Evolutionary conservation across 2,888 invertebrate genomes (phyloP), one percentile per base, ranked within the genome.

Genomic region (Allygus modestus): DNA sequence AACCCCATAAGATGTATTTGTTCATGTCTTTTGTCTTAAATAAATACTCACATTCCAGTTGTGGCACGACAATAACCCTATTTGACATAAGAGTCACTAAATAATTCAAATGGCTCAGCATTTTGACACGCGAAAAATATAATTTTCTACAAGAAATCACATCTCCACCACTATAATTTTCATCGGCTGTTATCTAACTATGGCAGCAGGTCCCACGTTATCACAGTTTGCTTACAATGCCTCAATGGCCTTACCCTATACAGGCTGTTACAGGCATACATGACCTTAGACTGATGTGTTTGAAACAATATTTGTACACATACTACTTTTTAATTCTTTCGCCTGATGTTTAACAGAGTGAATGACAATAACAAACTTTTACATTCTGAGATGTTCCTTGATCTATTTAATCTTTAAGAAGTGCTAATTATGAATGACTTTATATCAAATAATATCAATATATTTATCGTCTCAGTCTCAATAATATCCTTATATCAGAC

Each of bases 31-130:
- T n/a, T n/a, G n/a, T n/a, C n/a, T n/a, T n/a, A n/a, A n/a, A n/a
- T n/a, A n/a, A 54, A 23, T 54, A 73, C 73, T 41, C 37, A 77
- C 77, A 17, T 77, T 77, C 77, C 1, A 77, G 23, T 12, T 77
- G n/a, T 51, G 77, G 77, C 20, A 77, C 77, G 11, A 77, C 7
- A n/a, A 77, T 77, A 12, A 51, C 51, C 37, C 77, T 20, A 9
- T 46, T 77, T 41, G 77, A 77, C 28, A 43, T 77, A 28, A 77
- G 37, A 26, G 77, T 77, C 0, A 77, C 77, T 28, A 77, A 77
- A 51, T 77, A 77, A 17, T 77, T 77, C 28, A 77, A 77, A 77
- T 77, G 43, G 23, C 51, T 77, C 23, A 77, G 51, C 77, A 77
- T 77, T 26, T 51, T 77, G 65, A 28, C 15, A 20, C 15, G 12